Conservation (phyloP, 2,888 invertebrate species). For the Aspidiotus rigidus region DNA sequence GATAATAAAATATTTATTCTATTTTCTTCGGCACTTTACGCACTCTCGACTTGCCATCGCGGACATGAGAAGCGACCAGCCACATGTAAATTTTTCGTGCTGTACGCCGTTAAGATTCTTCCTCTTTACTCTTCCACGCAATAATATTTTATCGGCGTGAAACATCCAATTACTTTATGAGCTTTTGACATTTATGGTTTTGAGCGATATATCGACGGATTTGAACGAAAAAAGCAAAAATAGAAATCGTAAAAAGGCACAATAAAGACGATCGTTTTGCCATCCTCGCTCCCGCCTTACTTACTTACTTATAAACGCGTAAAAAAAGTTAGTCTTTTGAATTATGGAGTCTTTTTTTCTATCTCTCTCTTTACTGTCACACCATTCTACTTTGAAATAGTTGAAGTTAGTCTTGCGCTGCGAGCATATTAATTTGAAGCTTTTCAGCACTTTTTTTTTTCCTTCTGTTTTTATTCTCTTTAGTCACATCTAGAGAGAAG, state of each 20-base stretch:
- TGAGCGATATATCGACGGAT: background rate
- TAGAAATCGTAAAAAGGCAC: conserved; percentile 2
- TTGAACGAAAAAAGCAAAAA: conserved; percentile 2
- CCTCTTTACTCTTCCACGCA: background rate
- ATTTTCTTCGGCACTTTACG: too few species aligned
- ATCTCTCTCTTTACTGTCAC: too few species aligned
- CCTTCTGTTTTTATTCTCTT: too few species aligned
- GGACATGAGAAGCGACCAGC: background rate
- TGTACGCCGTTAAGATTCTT: background rate
- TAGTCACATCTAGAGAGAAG: too few species aligned
- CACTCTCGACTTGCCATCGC: background rate
- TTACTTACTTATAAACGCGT: background rate
- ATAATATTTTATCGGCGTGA: conserved; percentile 2
- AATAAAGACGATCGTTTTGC: background rate
- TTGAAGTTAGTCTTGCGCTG: too few species aligned
- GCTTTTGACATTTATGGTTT: background rate
- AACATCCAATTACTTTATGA: conserved; percentile 4
- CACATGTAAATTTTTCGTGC: background rate
- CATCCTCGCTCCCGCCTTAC: background rate
- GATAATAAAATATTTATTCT: too few species aligned
- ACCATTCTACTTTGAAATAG: too few species aligned
- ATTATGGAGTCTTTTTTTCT: too few species aligned
- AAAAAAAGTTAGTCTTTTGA: too few species aligned
- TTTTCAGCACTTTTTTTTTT: too few species aligned
- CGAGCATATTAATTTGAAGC: too few species aligned